Evolutionary conservation across 2,888 invertebrate species (phyloP).

Genomic region (Bombyx huttoni): DNA sequence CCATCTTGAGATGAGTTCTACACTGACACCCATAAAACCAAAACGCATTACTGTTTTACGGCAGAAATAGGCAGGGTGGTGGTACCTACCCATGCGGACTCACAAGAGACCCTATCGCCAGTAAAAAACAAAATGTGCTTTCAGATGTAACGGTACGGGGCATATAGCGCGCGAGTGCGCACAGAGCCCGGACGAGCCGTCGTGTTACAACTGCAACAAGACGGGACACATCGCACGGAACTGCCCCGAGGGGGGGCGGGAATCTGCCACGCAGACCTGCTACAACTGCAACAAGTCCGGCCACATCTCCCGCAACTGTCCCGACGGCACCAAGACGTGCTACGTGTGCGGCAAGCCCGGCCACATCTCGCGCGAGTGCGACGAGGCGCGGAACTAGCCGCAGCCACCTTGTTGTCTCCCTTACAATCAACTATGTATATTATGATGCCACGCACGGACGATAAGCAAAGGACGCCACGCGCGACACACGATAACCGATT

Average conservation of each 20-base stretch:
- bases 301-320: constrained; percentile 90
- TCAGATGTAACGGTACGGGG: constrained; percentile 91
- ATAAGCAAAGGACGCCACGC: constrained; percentile 66
- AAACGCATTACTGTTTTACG: no score
- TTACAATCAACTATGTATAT: constrained; percentile 56
- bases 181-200: constrained; percentile 84
- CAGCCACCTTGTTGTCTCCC: constrained; percentile 22
- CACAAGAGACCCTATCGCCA: no score
- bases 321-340: constrained; percentile 90
- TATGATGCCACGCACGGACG: constrained; percentile 69
- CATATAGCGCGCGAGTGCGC: constrained; percentile 95
- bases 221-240: constrained; percentile 92
- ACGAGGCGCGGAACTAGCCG: constrained; percentile 79
- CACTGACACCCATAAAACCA: no score
- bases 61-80: no score
- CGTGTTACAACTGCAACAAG: constrained; percentile 96
- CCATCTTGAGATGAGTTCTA: no score
- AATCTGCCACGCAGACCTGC: constrained; percentile 83
- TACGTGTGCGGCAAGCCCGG: constrained; percentile 94
- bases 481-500: constrained; percentile 50
- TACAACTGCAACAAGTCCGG: constrained; percentile 96
- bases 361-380: constrained; percentile 92
- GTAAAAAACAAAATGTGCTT: no score
- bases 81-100: no score
- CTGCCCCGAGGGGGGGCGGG: constrained; percentile 82